phyloP scores from a whole-genome alignment of 2,797 vertebrate genomes.

The Hippopotamyrus pictus region DNA sequence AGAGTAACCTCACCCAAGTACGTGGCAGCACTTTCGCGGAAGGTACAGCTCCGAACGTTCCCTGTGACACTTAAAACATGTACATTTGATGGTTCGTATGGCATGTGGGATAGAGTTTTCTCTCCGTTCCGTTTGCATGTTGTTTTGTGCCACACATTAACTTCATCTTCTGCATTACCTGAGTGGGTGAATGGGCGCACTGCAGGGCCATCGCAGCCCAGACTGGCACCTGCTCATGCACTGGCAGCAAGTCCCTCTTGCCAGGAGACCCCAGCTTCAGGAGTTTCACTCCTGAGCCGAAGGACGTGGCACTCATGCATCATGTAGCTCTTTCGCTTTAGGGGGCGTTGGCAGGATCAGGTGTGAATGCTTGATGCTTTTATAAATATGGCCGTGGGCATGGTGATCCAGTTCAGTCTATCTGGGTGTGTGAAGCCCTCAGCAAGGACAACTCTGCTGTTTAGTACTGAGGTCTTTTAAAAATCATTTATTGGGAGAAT shows the following conservation, averaged over 20 bases:
- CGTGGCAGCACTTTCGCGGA: neutral
- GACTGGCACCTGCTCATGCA: constrained; percentile 7
- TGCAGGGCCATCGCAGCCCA: neutral
- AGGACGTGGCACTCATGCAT: constrained; percentile 44
- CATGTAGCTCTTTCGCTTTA: constrained; percentile 30
- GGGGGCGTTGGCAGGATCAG: constrained; percentile 26
- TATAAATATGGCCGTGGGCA: constrained; percentile 37
- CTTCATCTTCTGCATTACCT: neutral
- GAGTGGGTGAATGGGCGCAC: neutral
- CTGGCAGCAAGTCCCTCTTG: neutral
- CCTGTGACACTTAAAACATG: neutral
- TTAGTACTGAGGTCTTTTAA: neutral
- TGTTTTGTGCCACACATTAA: neutral
- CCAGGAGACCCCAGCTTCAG: constrained; percentile 31
- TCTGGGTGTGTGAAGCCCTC: neutral
- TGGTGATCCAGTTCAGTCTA: neutral
- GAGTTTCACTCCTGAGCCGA: constrained; percentile 42
- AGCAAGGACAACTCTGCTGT: neutral
- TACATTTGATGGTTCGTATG: neutral
- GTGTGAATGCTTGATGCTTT: constrained; percentile 40
- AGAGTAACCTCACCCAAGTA: neutral
- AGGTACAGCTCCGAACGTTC: neutral
- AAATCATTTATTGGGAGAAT: neutral
- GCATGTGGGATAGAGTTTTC: neutral
- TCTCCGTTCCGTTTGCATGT: neutral